Evolutionary conservation across 1,140 invertebrate species (phyloP), one percentile per base, ranked within the genome.

Genomic region (Tribolium castaneum): DNA sequence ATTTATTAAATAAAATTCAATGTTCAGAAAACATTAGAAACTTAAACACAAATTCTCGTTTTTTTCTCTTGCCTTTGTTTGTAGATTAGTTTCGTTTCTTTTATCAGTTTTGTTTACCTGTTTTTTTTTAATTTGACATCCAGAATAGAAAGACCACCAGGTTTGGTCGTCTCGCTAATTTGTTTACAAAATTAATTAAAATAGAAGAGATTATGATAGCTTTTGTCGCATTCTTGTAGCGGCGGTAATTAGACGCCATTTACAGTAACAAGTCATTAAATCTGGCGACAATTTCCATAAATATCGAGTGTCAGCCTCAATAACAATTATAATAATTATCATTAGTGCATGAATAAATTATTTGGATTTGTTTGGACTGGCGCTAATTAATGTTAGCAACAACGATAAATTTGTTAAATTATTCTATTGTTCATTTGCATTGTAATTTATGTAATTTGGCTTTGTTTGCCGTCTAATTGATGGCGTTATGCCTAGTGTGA

Each of bases 251-350:
- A 45, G 39, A 45, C 39, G 39, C 39, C 39, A 45, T 45, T 45
- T 45, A 45, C 39, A 30, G 25, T 25, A 59, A 59, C 54, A 59
- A 59, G 59, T 35, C 59, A 66, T 66, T 66, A 66, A 66, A 66
- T 66, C 59, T 35, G 30, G 59, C 30, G 59, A 66, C 59, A 66
- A 66, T 66, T 66, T 66, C 59, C 59, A 66, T 66, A 66, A 66
- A 66, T 66, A 66, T 66, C 30, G 3, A 6, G 25, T 66, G 59
- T 66, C 59, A 66, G 59, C 25, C 30, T 13, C 30, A 35, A 66
- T 66, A 66, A 66, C 30, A 66, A 66, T 66, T 66, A 66, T 66
- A 66, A 66, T 66, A 66, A 66, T 35, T 13, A 66, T 66, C 59
- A 35, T 66, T 35, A 35, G 59, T 6, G n/a, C 30, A 35, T 34